Evolutionary conservation across 1,140 invertebrate species (phyloP).

Genomic region (Xylocopa sonorina): DNA sequence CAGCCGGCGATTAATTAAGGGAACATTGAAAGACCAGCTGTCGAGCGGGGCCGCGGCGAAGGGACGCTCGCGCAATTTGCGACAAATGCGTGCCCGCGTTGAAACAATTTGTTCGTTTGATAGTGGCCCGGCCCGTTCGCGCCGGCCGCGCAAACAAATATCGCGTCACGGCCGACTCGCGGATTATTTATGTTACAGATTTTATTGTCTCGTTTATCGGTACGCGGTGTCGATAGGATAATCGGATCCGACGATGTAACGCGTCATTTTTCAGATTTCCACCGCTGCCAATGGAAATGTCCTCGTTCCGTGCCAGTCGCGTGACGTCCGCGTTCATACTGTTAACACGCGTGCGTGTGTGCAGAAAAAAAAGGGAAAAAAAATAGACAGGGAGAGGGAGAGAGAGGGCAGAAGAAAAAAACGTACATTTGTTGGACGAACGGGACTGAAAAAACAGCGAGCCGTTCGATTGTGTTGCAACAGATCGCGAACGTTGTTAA

Average conservation of each 20-base stretch:
- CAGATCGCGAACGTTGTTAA: conserved; percentile 28
- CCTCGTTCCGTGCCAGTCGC: not conserved
- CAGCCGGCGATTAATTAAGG: conserved; percentile 46
- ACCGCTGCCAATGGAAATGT: not conserved
- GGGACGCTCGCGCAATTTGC: conserved; percentile 35
- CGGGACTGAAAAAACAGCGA: conserved; percentile 1
- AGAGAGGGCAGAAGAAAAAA: not conserved
- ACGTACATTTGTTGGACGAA: not conserved
- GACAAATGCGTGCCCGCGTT: conserved; percentile 47
- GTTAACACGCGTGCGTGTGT: no score
- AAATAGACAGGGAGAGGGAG: not conserved
- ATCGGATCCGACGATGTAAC: conserved; percentile 31
- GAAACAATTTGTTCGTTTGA: conserved; percentile 55
- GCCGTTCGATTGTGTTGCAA: not conserved
- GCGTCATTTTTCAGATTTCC: conserved; percentile 18
- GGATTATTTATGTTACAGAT: conserved; percentile 61
- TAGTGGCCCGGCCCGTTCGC: conserved; percentile 12
- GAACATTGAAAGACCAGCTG: conserved; percentile 48
- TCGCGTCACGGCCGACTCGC: conserved; percentile 42
- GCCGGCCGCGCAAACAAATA: conserved; percentile 47
- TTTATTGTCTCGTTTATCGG: conserved; percentile 62
- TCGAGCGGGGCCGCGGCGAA: not conserved
- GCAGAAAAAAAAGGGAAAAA: not conserved
- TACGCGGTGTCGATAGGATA: conserved; percentile 7
- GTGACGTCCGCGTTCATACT: not conserved